Evolutionary conservation across 2,113 vertebrate genomes (phyloP).

Genomic region (Corythaeola cristata): DNA sequence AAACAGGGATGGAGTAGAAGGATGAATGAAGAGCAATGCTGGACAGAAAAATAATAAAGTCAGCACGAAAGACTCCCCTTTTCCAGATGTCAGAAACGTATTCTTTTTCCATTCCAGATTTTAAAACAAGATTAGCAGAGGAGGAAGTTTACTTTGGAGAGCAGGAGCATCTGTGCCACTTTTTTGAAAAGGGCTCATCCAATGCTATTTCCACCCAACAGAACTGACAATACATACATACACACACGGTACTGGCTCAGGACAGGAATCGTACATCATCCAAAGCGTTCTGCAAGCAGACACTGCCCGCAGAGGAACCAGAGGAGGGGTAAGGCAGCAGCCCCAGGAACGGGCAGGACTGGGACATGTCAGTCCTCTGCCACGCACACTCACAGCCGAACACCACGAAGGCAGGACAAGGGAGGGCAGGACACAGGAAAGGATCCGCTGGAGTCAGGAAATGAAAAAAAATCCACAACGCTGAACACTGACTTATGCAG

Average conservation of each 20-base stretch:
- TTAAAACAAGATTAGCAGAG: background rate
- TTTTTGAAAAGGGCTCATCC: background rate
- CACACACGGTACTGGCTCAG: background rate
- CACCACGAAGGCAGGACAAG: background rate
- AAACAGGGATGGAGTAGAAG: background rate
- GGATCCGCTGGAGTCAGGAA: background rate
- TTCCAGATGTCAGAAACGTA: background rate
- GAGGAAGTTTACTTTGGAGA: slow-evolving; percentile 32
- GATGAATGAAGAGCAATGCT: background rate
- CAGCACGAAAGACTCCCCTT: background rate
- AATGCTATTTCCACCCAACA: background rate
- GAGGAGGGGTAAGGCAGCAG: background rate
- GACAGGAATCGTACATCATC: background rate
- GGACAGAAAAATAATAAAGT: background rate
- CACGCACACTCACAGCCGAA: background rate
- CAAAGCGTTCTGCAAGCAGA: background rate
- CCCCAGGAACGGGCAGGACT: slow-evolving; percentile 22
- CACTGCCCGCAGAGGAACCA: background rate
- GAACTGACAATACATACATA: background rate
- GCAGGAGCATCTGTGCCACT: background rate
- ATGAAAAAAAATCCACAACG: background rate
- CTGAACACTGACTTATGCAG: background rate
- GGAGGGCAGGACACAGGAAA: background rate
- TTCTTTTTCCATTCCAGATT: background rate
- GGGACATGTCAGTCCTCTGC: background rate